Base-by-base conservation (phyloP, 1,140 invertebrate genomes). In the Aradophagus sp. region DNA sequence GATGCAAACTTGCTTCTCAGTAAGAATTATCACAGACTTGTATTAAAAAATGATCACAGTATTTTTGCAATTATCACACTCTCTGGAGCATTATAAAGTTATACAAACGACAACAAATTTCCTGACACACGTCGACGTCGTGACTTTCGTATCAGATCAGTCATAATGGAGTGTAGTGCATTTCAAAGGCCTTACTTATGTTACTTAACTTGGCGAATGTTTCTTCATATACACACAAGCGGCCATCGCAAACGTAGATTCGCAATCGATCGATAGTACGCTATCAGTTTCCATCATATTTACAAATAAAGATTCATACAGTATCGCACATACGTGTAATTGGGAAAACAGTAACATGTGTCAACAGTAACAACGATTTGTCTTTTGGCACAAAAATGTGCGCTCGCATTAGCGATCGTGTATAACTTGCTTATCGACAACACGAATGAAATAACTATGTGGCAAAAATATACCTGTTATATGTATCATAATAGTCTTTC, bases 401-500 rank as follows among this genome's bases (percentile, higher is more conserved):
- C 56, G 10, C 56, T 31, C 16, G 29, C 45, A 47, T 38, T 26
- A 10, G 47, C 66, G 66, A 26, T 58, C 20, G 53, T 65, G 45
- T 70, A 63, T 70, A 70, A 65, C 74, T 58, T 75, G 73, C 68
- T 80, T 79, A 79, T 73, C 78, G 77, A 80, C 52, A 82, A 84
- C 78, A 78, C 79, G 78, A 78, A 85, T 84, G 56, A 85, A 82
- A 85, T 62, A 81, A 85, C 83, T 81, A 83, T 82, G 84, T 79
- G 80, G 77, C 80, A 84, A 80, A 81, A 86, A 86, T 69, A 86
- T 86, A 86, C 84, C 84, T 86, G 84, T 85, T 86, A 80, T 86
- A 85, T 78, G 84, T 84, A 82, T 86, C 84, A 85, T 85, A 86
- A 85, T 85, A 86, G 81, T 86, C 84, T 86, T 86, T 85, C 83